Percentiles rank a stretch among this genome's conserved stretches.
Evolutionary conservation across 2,113 vertebrate species (phyloP).

Genomic region (Mirounga angustirostris): DNA sequence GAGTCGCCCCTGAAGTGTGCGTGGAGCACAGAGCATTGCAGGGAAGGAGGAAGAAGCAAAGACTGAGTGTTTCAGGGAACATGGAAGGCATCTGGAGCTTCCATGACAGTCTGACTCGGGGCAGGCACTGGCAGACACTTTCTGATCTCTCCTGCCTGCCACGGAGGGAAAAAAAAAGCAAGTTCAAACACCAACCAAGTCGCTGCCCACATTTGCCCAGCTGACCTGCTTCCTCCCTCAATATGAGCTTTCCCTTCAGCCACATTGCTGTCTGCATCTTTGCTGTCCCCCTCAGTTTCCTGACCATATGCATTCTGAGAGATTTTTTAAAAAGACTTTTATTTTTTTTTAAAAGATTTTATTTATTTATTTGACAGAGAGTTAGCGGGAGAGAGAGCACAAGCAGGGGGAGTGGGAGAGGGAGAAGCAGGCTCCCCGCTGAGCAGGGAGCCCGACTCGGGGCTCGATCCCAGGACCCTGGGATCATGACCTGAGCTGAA

Average conservation of each 20-base stretch:
- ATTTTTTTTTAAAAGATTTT: not conserved
- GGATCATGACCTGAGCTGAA: too few relatives aligned
- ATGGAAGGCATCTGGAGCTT: rapidly evolving
- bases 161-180: not conserved
- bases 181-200: not conserved
- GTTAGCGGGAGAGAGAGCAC: not conserved
- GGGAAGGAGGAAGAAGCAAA: too few relatives aligned
- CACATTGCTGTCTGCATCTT: not conserved
- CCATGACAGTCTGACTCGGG: not conserved
- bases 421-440: not conserved
- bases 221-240: not conserved
- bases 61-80: not conserved
- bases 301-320: not conserved
- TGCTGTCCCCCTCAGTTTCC: not conserved
- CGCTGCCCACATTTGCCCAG: not conserved
- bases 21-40: rapidly evolving
- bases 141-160: not conserved
- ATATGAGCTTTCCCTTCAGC: not conserved
- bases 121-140: not conserved
- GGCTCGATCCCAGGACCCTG: too few relatives aligned
- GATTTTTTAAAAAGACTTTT: not conserved
- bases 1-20: rapidly evolving
- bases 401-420: not conserved
- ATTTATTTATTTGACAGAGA: not conserved
- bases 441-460: too few relatives aligned